Evolutionary conservation across 2,797 vertebrate species (phyloP).

Genomic region (Sebastes elongatus): DNA sequence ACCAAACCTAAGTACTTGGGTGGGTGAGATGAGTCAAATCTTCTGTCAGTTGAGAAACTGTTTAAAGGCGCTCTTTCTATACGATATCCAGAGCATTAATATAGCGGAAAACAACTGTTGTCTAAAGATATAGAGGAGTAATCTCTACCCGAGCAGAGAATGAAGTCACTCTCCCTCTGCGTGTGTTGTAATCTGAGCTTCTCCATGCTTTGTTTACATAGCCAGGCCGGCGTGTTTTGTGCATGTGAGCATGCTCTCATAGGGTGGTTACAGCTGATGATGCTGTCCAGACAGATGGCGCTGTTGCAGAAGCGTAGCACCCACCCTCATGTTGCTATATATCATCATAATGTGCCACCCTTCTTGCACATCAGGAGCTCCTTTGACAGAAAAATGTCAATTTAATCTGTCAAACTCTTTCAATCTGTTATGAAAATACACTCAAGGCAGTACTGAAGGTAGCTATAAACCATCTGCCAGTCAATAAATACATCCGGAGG

Average conservation of each 20-base stretch:
- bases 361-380: not conserved
- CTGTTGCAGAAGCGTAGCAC: no score
- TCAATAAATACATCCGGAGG: constrained; percentile 4
- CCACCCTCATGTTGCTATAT: not conserved
- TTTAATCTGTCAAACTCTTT: constrained; percentile 5
- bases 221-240: no score
- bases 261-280: no score
- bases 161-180: no score
- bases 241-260: no score
- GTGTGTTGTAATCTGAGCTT: no score
- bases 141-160: no score
- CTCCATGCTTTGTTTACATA: no score
- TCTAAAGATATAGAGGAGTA: no score
- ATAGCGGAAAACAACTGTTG: no score
- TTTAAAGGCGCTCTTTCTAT: not conserved
- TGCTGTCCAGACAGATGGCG: no score
- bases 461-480: not conserved
- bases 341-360: not conserved
- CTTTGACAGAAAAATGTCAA: not conserved
- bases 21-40: not conserved
- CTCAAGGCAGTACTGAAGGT: not conserved
- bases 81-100: no score
- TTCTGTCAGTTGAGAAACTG: not conserved
- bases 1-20: constrained; percentile 7
- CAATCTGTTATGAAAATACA: not conserved